Base-by-base conservation (phyloP, 1,140 invertebrate species). In the Drosophila sp. region DNA sequence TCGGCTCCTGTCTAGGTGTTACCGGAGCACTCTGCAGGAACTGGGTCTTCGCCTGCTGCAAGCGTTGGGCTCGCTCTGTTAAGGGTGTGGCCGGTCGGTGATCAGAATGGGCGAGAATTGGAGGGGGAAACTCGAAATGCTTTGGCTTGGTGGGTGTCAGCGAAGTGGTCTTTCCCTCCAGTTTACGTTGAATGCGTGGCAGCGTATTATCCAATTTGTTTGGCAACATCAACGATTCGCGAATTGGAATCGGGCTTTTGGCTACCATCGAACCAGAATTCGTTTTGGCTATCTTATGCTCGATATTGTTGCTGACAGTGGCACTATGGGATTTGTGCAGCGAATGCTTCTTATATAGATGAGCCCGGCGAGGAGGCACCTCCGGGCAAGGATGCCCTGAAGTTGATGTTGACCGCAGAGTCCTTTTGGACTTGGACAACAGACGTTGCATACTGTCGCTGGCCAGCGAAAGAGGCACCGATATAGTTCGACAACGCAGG, bases 41-140 rank as follows among this genome's bases (percentile, higher is more conserved):
- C 66, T 94, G 94, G 69, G 95, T 94, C 83, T 94, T 95, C 0
- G 95, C 95, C 74, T 93, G 93, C 71, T 94, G 93, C 1, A 95
- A 90, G 66, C 93, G 94, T 0, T 93, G 84, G 0, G 94, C 94
- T 38, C 94, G 92, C 68, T 93, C 93, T 2, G 92, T 76, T 6
- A 92, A 55, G 0, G 91, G 91, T 6, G 91, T 92, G 8, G 60
- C 66, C 4, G 91, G 91, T 8, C 80, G 80, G 2, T 80, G 80
- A 3, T 80, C 80, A 0, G 66, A 1, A 50, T 17, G 41, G 4
- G 32, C 35, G 0, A 68, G 6, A 4, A 67, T 32, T 0, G 65
- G n/a, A 6, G 84, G 70, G 3, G 86, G 86, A 27, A 85, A 91
- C 40, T 91, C 90, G 54, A 91, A 90, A n/a, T 90, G 76, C 35